Evolutionary conservation across 2,797 vertebrate genomes (phyloP).

Genomic region (Diceros bicornis): DNA sequence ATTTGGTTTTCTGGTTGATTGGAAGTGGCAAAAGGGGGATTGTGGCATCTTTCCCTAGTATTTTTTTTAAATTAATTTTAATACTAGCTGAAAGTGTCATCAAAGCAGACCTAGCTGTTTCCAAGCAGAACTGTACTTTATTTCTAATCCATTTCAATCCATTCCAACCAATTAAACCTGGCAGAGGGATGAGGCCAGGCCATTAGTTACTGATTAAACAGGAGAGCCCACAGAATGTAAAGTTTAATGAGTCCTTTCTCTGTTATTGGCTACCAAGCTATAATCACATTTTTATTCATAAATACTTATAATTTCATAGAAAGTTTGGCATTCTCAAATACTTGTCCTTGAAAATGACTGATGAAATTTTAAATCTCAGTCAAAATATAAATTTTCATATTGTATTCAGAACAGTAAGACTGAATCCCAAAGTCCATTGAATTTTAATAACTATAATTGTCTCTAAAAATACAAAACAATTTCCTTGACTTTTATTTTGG

Average conservation of each 20-base stretch:
- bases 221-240: neutral
- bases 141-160: slow-evolving; percentile 44
- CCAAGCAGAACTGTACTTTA: slow-evolving; percentile 37
- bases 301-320: rapidly evolving
- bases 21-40: neutral
- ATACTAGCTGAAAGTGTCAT: neutral
- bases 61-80: slow-evolving; percentile 60
- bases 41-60: rapidly evolving
- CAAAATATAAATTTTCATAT: neutral
- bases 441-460: neutral
- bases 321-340: neutral
- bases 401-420: neutral
- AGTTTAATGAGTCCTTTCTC: neutral
- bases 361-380: slow-evolving; percentile 19
- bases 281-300: neutral
- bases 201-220: slow-evolving; percentile 37
- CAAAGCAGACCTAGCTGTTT: slow-evolving; percentile 43
- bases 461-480: neutral
- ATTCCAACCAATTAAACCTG: neutral
- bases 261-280: neutral
- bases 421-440: slow-evolving; percentile 21
- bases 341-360: neutral
- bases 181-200: neutral
- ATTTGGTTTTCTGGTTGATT: neutral
- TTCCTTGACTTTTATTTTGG: neutral